Evolutionary conservation across 1,140 invertebrate genomes (phyloP), one percentile per base, ranked within the genome.

Genomic region (Sminthurinus signatus): DNA sequence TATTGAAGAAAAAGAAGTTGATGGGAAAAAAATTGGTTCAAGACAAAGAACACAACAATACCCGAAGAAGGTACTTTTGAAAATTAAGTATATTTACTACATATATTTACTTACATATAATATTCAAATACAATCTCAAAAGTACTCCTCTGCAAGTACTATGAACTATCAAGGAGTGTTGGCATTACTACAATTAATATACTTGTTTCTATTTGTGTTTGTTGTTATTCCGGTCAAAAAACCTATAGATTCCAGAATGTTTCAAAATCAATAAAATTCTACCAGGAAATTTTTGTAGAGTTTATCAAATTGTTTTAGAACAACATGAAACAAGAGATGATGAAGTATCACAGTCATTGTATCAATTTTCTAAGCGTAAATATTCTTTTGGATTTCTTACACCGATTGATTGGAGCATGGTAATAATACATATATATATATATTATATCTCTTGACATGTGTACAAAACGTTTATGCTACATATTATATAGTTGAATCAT

Each of bases 31-130:
- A 57, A 54, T 62, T 29, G 54, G 60, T 42, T 48, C 57, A 8
- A 46, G 36, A 17, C 39, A 60, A 29, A 29, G 63, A 19, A 54
- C 46, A 1, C 29, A 59, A 25, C 42, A 29, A 43, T 62, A 63
- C 28, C 2, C 8, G 2, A 63, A 63, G 39, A 63, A 42, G 55
- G 39, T 36, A n/a, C n/a, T n/a, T n/a, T n/a, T n/a, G n/a, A n/a
- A n/a, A n/a, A n/a, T n/a, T n/a, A n/a, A 17, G 3, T 54, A 10
- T 15, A 23, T 28, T 23, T 27, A 28, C 29, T 23, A 23, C 15
- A 5, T 54, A 17, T 25, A 27, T 23, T 31, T 27, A 17, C 8
- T 28, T 10, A 10, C 12, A 17, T n/a, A n/a, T n/a, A n/a, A n/a
- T n/a, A n/a, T n/a, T n/a, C n/a, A n/a, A n/a, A n/a, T n/a, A n/a